phyloP scores from a whole-genome alignment of 2,888 invertebrate species.

The Aleiodes leptofemur region DNA sequence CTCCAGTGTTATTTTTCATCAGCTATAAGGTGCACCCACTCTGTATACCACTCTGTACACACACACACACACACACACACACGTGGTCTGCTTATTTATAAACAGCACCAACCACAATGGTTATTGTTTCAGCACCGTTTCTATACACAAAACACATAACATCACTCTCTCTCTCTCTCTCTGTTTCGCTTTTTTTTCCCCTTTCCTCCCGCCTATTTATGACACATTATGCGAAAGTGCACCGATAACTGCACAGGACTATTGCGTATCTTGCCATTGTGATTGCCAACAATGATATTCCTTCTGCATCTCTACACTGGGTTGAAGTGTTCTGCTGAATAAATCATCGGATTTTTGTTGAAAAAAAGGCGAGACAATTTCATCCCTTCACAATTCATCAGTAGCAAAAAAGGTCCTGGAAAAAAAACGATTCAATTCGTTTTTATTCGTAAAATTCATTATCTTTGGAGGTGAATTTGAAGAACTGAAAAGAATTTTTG shows the following conservation, averaged over 20 bases:
- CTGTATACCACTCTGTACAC: slow-evolving; percentile 16
- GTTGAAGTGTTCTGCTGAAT: slow-evolving; percentile 64
- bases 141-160: slow-evolving; percentile 45
- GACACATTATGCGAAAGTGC: slow-evolving; percentile 75
- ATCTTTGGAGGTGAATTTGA: too few species aligned
- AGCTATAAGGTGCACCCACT: slow-evolving; percentile 4
- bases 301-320: slow-evolving; percentile 53
- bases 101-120: slow-evolving; percentile 73
- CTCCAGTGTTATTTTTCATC: slow-evolving; percentile 36
- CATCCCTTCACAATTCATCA: too few species aligned
- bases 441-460: too few species aligned
- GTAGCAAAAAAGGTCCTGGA: too few species aligned
- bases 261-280: slow-evolving; percentile 71
- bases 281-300: slow-evolving; percentile 72
- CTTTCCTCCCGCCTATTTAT: slow-evolving; percentile 71
- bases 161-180: too few species aligned
- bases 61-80: neutral
- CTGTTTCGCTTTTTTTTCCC: too few species aligned
- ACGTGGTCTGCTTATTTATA: slow-evolving; percentile 67
- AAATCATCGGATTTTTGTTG: slow-evolving; percentile 61
- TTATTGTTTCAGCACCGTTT: slow-evolving; percentile 71
- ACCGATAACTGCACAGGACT: slow-evolving; percentile 67
- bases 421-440: too few species aligned
- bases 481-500: too few species aligned
- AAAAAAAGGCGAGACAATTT: neutral